Conservation (phyloP, 2,888 invertebrate species). For the Agonopterix alstromeriana region DNA sequence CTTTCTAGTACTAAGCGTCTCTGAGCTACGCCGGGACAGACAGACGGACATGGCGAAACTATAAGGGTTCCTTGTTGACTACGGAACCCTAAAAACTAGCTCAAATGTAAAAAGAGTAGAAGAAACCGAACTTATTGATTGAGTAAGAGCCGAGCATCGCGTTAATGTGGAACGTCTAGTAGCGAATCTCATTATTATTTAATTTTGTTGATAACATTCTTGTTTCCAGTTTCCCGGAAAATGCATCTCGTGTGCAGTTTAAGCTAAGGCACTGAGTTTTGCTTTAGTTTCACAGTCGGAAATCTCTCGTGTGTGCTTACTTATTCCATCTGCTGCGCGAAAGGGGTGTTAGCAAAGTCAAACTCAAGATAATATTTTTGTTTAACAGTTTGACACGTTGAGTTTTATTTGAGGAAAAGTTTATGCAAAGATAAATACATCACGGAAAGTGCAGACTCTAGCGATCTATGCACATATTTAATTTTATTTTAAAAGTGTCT, state of each 20-base stretch:
- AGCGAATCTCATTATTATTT: slow-evolving; percentile 2
- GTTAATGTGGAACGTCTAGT: neutral
- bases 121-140: neutral
- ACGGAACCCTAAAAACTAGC: too few relatives aligned
- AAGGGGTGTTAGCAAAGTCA: slow-evolving; percentile 21
- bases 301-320: slow-evolving; percentile 28
- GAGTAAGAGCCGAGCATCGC: neutral
- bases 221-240: slow-evolving; percentile 26
- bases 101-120: too few relatives aligned
- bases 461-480: too few relatives aligned
- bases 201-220: slow-evolving; percentile 10
- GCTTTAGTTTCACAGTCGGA: slow-evolving; percentile 27
- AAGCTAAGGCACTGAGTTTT: slow-evolving; percentile 27
- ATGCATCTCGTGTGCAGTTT: slow-evolving; percentile 26
- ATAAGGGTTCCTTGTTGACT: too few relatives aligned
- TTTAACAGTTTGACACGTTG: too few relatives aligned
- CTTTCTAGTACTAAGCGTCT: too few relatives aligned
- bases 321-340: slow-evolving; percentile 24
- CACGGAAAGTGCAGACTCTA: too few relatives aligned
- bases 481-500: too few relatives aligned
- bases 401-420: too few relatives aligned
- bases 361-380: slow-evolving; percentile 9
- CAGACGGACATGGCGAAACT: too few relatives aligned
- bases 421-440: too few relatives aligned
- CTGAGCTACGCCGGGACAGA: too few relatives aligned